Conservation (phyloP, 2,113 vertebrate species). For the Hiodon tergisus region DNA sequence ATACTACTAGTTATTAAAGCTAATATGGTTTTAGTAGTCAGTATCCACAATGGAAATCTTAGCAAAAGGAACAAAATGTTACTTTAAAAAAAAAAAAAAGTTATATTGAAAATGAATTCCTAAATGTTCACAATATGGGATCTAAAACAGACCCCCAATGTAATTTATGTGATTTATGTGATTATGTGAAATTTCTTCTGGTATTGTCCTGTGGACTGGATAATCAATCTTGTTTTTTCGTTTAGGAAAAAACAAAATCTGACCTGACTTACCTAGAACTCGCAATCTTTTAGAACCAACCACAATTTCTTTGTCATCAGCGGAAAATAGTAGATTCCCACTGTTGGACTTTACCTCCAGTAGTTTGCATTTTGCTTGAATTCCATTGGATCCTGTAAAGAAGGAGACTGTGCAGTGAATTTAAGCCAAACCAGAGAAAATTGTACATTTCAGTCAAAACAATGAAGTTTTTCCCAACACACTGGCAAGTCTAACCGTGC, state of each 20-base stretch:
- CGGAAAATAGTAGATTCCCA: conserved; percentile 76
- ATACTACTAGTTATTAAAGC: no score
- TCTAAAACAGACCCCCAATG: no score
- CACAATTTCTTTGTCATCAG: conserved; percentile 71
- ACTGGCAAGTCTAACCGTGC: not conserved
- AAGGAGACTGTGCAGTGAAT: not conserved
- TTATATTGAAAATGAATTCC: no score
- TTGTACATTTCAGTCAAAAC: not conserved
- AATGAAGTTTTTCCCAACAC: not conserved
- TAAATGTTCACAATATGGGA: no score
- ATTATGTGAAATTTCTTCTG: no score
- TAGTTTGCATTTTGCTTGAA: conserved; percentile 72
- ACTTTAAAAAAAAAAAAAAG: no score
- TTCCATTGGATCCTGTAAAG: conserved; percentile 65
- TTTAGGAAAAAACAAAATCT: not conserved
- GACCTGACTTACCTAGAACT: conserved; percentile 66
- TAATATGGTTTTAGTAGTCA: no score
- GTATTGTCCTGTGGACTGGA: no score
- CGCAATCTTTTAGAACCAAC: conserved; percentile 73
- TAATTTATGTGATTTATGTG: no score
- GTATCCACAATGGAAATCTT: no score
- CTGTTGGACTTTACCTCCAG: conserved; percentile 72
- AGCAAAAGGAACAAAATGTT: no score
- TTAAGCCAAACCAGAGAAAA: not conserved
- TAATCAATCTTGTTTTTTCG: not conserved